Percentiles rank a stretch among this genome's conserved stretches.
phyloP scores from a whole-genome alignment of 2,113 vertebrate genomes.

The Pseudonaja textilis region DNA sequence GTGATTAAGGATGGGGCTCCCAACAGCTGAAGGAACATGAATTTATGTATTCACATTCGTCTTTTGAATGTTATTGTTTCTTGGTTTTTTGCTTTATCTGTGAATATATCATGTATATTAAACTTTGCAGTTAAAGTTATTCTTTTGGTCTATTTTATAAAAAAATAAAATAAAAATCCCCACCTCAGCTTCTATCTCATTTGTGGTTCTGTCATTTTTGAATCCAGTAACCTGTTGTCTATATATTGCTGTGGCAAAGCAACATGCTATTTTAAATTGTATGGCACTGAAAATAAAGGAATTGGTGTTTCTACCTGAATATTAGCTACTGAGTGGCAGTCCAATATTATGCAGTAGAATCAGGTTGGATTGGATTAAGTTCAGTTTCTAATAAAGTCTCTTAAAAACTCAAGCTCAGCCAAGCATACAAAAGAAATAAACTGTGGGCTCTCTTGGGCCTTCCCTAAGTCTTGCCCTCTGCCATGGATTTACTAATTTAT shows the following conservation, averaged over 20 bases:
- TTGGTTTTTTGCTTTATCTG: background rate
- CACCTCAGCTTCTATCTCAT: background rate
- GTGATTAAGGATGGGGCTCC: background rate
- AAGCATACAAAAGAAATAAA: background rate
- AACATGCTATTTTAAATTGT: background rate
- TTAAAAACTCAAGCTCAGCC: background rate
- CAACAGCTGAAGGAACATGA: background rate
- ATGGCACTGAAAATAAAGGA: background rate
- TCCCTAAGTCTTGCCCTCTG: background rate
- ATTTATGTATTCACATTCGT: background rate
- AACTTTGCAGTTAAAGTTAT: background rate
- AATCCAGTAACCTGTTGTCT: background rate
- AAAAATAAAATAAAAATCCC: background rate
- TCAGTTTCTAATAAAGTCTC: background rate
- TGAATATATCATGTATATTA: background rate
- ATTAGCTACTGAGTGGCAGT: background rate
- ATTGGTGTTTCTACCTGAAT: background rate
- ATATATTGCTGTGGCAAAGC: background rate
- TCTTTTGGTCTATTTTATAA: background rate
- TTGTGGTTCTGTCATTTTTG: background rate
- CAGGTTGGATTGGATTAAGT: background rate
- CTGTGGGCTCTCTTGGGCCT: background rate
- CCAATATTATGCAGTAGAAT: background rate
- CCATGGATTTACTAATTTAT: background rate
- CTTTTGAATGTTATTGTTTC: background rate